These are phyloP conservation scores for Ceratina japonica DNA, from an alignment of 1,140 invertebrate genomes.

Conservation along the genomic window DNA sequence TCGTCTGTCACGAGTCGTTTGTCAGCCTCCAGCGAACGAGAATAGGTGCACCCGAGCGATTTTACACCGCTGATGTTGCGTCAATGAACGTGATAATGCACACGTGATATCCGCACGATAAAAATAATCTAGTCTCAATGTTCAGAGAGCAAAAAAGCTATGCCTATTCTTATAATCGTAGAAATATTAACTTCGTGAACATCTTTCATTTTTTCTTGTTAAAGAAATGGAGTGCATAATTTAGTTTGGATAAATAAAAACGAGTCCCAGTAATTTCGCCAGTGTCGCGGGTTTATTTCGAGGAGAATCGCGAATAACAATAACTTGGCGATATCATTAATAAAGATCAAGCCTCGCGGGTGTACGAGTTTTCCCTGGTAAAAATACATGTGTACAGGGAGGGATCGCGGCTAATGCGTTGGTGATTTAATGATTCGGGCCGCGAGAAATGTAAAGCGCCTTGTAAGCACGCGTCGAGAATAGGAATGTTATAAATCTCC, in stretches of 20 bases:
- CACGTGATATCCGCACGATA: neutral
- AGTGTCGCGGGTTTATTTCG: slow-evolving; percentile 28
- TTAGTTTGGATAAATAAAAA: slow-evolving; percentile 30
- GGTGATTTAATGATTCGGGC: slow-evolving; percentile 12
- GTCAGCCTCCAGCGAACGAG: neutral
- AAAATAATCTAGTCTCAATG: neutral
- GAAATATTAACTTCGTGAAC: slow-evolving; percentile 19
- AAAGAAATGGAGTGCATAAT: slow-evolving; percentile 17
- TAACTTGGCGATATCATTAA: slow-evolving; percentile 16
- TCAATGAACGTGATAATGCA: slow-evolving; percentile 6
- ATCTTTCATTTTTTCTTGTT: slow-evolving; percentile 36
- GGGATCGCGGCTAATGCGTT: slow-evolving; percentile 9
- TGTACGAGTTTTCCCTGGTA: neutral
- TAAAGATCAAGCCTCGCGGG: neutral
- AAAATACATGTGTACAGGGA: slow-evolving; percentile 7
- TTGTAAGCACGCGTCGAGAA: neutral
- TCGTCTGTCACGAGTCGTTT: neutral
- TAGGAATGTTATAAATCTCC: slow-evolving; percentile 9
- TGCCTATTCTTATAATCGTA: neutral
- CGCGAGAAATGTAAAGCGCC: neutral
- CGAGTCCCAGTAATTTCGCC: slow-evolving; percentile 3
- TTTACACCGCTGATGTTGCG: neutral
- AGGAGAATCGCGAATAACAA: neutral
- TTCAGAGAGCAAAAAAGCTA: neutral
- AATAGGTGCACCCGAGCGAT: neutral